Percentiles rank a stretch among this genome's conserved stretches.
Conservation (phyloP, 2,113 vertebrate species). For the Hiodon alosoides region DNA sequence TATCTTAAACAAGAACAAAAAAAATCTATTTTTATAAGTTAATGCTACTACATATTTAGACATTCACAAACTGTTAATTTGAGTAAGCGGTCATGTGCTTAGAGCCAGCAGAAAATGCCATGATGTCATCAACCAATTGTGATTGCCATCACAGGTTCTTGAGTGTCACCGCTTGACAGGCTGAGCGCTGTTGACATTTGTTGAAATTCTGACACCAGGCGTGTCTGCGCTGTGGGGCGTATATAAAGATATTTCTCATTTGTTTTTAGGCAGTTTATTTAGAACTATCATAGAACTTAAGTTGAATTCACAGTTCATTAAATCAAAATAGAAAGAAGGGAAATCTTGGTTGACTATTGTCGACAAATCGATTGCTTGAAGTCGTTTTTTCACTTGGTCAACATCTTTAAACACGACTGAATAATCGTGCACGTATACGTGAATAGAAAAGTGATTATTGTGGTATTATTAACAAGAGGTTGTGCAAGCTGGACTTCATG, state of each 20-base stretch:
- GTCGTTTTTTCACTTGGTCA: neutral
- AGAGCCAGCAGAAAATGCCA: neutral
- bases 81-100: neutral
- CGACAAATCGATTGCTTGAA: neutral
- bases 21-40: conserved; percentile 1
- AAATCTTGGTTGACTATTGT: too few relatives aligned
- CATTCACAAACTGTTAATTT: neutral
- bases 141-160: neutral
- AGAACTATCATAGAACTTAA: neutral
- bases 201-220: neutral
- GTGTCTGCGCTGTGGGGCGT: neutral
- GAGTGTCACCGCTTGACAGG: neutral
- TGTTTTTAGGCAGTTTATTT: neutral
- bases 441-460: too few relatives aligned
- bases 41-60: neutral
- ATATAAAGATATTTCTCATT: neutral
- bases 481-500: neutral
- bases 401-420: conserved; percentile 1
- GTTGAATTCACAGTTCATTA: neutral
- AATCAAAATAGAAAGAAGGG: neutral
- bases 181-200: neutral
- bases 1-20: neutral
- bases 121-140: conserved; percentile 1
- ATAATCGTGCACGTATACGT: too few relatives aligned
- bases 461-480: neutral